These are phyloP conservation scores for Gambelia wislizenii DNA, from an alignment of 2,797 vertebrate genomes.

Conservation along the genomic window DNA sequence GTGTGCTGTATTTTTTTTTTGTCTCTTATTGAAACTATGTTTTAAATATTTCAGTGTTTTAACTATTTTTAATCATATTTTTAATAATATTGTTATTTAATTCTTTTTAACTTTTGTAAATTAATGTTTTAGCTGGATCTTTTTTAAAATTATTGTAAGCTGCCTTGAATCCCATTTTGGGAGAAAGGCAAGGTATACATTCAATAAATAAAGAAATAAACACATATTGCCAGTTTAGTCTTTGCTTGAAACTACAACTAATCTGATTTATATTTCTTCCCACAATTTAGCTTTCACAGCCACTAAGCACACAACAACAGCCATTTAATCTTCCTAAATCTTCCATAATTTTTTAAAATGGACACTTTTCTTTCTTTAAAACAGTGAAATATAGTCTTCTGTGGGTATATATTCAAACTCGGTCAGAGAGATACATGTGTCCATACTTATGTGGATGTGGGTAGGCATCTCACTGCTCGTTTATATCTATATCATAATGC, in stretches of 20 bases:
- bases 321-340: not conserved
- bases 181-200: no score
- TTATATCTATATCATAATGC: not conserved
- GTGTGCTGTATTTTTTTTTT: no score
- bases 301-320: not conserved
- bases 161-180: no score
- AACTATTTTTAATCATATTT: no score
- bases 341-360: slow-evolving; percentile 24
- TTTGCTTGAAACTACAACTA: not conserved
- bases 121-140: no score
- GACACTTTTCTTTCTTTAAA: not conserved
- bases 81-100: no score
- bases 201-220: no score
- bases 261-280: not conserved
- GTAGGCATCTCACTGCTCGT: not conserved
- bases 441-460: not conserved
- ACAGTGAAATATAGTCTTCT: not conserved
- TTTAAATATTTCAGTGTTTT: no score
- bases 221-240: not conserved
- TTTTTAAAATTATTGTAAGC: no score
- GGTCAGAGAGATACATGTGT: not conserved
- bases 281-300: not conserved
- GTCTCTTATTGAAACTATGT: no score
- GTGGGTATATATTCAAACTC: not conserved
- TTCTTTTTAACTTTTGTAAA: no score